Base-by-base conservation (phyloP, 2,113 vertebrate genomes). In the Erinaceus europaeus region DNA sequence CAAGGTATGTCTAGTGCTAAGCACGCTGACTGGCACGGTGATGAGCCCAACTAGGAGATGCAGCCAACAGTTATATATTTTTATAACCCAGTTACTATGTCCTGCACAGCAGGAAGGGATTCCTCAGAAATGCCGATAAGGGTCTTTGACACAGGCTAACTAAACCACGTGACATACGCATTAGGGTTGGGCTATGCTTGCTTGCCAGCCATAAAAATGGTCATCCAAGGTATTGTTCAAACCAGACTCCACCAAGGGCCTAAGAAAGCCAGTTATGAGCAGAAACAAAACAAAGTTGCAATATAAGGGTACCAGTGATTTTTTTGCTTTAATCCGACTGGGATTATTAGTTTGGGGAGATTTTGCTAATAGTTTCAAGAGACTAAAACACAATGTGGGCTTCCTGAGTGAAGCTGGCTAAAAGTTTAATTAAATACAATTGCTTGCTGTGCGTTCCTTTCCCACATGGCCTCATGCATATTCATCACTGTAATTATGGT, bases 361-460 rank as follows among this genome's bases (percentile, higher is more conserved):
- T 84, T 93, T 93, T 88, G 93, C 65, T 89, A 77, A 84, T 73
- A 92, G 84, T 94, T 93, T 92, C 88, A 96, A 86, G 52, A 93
- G 82, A 96, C 93, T 92, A 94, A 95, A 96, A 97, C 91, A 94
- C 95, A 96, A 94, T 71, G 73, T 69, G 89, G 72, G 83, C 68
- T 93, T 86, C 73, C 74, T 48, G 3, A 89, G 86, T 95, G 92
- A 97, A 94, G 94, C 94, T 87, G 95, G 96, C 95, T 96, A 91
- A 94, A 97, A 97, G 96, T 96, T 97, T 97, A 97, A 98, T 97
- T 97, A 97, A 96, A 96, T 94, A 96, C 95, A 96, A 95, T 92
- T 96, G 95, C 96, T 97, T 94, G 94, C 93, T 92, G 88, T 92
- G 96, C 78, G 86, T 96, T 94, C 91, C 91, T 95, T 79, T 97